A percentile compares a stretch with the other conserved stretches of the same genome.
Conservation (phyloP, 2,888 invertebrate genomes). For the Leptinotarsa juncta region DNA sequence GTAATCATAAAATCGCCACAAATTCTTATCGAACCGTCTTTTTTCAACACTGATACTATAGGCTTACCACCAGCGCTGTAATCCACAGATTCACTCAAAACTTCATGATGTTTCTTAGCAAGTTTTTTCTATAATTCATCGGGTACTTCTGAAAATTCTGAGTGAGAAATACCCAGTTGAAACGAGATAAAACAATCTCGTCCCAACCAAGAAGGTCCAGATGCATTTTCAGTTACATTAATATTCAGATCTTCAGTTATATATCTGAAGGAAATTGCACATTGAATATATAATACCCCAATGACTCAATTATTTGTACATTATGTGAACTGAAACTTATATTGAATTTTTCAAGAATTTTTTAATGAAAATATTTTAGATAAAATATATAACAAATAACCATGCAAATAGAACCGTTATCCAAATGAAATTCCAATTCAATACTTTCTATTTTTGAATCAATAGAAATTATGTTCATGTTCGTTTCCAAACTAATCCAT, state of each 20-base stretch:
- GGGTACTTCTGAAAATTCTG: background rate
- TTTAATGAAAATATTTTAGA: too few species aligned
- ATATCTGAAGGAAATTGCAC: background rate
- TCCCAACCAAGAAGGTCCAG: slow-evolving; percentile 1
- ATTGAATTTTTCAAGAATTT: too few species aligned
- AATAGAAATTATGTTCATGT: too few species aligned
- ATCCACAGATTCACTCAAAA: background rate
- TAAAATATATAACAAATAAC: too few species aligned
- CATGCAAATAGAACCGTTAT: too few species aligned
- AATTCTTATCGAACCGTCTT: background rate
- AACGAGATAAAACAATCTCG: background rate
- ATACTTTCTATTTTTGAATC: too few species aligned
- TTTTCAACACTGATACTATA: background rate
- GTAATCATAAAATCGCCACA: background rate
- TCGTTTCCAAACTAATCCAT: too few species aligned
- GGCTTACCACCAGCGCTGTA: background rate
- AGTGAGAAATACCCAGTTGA: background rate
- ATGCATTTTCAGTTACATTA: slow-evolving; percentile 1
- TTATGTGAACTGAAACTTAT: too few species aligned
- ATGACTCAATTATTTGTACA: too few species aligned
- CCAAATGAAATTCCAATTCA: too few species aligned
- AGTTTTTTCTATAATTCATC: too few species aligned
- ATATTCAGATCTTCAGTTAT: background rate
- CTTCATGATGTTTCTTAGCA: too few species aligned
- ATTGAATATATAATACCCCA: background rate